Evolutionary conservation across 2,797 vertebrate species (phyloP).

Genomic region (Galagoides demidoff): DNA sequence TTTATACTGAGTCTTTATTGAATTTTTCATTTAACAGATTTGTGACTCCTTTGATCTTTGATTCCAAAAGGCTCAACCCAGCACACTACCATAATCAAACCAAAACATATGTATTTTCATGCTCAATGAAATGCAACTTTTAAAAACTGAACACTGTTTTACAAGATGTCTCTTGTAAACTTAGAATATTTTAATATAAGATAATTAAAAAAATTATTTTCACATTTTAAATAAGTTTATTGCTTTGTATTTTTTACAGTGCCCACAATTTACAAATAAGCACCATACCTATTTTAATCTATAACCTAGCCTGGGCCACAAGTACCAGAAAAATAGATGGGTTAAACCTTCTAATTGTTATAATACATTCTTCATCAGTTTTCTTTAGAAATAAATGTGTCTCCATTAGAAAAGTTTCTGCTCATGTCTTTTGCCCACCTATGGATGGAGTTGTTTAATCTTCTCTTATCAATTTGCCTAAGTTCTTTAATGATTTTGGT

Average conservation of each 20-base stretch:
- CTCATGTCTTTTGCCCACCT: too few species aligned
- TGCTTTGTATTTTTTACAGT: neutral
- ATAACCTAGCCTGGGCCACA: neutral
- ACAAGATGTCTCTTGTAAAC: conserved; percentile 48
- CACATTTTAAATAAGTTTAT: conserved; percentile 33
- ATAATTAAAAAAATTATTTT: conserved; percentile 30
- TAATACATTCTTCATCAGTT: neutral
- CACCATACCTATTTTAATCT: neutral
- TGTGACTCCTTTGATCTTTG: conserved; percentile 45
- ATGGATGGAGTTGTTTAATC: too few species aligned
- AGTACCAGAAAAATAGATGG: neutral
- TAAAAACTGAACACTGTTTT: conserved; percentile 28
- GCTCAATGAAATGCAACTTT: conserved; percentile 56
- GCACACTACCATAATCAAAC: conserved; percentile 25
- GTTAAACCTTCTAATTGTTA: neutral
- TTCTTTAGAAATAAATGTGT: neutral
- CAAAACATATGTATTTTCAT: conserved; percentile 61
- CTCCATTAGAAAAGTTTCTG: too few species aligned
- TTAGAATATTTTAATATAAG: conserved; percentile 42
- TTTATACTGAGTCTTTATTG: conserved; percentile 54
- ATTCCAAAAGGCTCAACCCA: conserved; percentile 50
- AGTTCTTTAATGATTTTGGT: too few species aligned
- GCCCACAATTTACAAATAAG: neutral
- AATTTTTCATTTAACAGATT: conserved; percentile 64
- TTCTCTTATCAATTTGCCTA: too few species aligned